Evolutionary conservation across 2,797 vertebrate genomes (phyloP).

Genomic region (Stomatorhinus walkeri): DNA sequence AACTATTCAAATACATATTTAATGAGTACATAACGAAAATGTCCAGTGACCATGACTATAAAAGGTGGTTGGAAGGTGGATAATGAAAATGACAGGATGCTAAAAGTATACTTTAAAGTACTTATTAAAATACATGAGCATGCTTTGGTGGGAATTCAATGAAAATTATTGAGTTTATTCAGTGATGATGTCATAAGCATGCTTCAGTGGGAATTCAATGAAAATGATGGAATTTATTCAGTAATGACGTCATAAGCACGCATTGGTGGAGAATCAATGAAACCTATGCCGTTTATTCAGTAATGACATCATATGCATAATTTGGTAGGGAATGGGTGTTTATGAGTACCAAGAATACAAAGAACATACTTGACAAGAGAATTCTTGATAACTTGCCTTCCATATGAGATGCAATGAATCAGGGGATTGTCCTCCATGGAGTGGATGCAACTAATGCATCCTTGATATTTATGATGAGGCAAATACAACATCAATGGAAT

Average conservation of each 20-base stretch:
- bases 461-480: neutral
- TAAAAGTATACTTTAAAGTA: neutral
- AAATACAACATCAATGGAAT: neutral
- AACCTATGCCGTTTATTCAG: neutral
- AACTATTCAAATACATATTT: neutral
- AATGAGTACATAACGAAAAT: neutral
- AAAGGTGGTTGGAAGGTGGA: neutral
- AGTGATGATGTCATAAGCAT: neutral
- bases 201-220: neutral
- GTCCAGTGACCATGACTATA: neutral
- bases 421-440: neutral
- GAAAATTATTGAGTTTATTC: neutral
- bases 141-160: neutral
- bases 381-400: neutral
- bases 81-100: neutral
- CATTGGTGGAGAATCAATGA: neutral
- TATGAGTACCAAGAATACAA: neutral
- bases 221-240: neutral
- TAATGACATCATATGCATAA: neutral
- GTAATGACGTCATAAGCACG: neutral
- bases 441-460: neutral
- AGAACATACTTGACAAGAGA: neutral
- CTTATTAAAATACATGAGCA: neutral
- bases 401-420: neutral
- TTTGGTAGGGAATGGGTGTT: neutral